Percentiles rank a stretch among this genome's conserved stretches.
phyloP scores from a whole-genome alignment of 2,113 vertebrate species.

The Nipponia nippon region DNA sequence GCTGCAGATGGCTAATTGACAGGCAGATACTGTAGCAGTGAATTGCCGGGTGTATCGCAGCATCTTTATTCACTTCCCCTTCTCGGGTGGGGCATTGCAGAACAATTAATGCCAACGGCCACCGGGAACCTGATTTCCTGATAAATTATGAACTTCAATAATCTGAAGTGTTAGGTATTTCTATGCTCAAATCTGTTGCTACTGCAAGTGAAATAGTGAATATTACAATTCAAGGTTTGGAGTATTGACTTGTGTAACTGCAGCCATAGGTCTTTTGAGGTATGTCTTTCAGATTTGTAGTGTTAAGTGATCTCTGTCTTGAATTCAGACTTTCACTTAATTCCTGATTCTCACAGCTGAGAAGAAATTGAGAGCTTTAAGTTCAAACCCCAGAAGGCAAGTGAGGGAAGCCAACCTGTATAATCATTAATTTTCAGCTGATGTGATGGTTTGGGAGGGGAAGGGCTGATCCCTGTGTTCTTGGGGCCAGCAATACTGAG shows the following conservation, averaged over 20 bases:
- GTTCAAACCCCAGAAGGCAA: not conserved
- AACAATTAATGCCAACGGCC: not conserved
- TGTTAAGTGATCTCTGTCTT: not conserved
- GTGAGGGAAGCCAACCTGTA: not conserved
- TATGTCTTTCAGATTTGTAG: not conserved
- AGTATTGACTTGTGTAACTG: not conserved
- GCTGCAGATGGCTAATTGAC: not conserved
- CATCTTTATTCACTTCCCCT: not conserved
- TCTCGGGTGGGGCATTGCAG: not conserved
- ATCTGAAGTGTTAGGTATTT: not conserved
- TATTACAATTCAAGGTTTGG: not conserved
- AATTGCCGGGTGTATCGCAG: not conserved
- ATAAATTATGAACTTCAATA: not conserved
- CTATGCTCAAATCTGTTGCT: not conserved
- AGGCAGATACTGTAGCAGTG: not conserved
- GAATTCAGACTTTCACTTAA: not conserved
- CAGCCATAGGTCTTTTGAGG: not conserved
- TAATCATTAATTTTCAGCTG: not conserved
- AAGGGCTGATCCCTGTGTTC: not conserved
- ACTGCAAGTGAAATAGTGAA: not conserved
- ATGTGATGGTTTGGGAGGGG: not conserved
- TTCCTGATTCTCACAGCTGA: not conserved
- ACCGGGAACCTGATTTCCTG: not conserved
- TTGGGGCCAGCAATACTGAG: fast-evolving
- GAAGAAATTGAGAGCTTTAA: not conserved